A percentile compares a stretch with the other conserved stretches of the same genome.
Conservation (phyloP, 2,888 invertebrate species). For the Apotomis betuletana region DNA sequence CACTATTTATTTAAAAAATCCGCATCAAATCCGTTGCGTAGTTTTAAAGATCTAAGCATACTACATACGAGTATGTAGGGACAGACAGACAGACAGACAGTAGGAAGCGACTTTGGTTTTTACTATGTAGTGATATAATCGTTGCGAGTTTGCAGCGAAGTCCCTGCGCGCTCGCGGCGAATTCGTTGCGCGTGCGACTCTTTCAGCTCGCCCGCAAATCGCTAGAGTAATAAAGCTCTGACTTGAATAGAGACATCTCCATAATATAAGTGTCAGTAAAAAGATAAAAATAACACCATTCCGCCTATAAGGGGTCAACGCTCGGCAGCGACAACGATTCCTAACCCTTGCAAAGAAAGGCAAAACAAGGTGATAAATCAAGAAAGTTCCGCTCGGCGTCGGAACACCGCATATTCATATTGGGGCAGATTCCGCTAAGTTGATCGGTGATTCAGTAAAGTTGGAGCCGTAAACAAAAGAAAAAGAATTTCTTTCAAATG, state of each 20-base stretch:
- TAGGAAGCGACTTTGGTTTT: too few relatives aligned
- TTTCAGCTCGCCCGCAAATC: too few relatives aligned
- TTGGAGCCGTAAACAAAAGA: constrained; percentile 6
- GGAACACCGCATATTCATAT: constrained; percentile 51
- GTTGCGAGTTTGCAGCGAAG: too few relatives aligned
- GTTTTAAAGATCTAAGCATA: too few relatives aligned
- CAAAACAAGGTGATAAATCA: constrained; percentile 61
- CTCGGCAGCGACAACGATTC: constrained; percentile 16
- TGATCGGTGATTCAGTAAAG: constrained; percentile 19
- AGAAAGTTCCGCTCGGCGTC: constrained; percentile 57
- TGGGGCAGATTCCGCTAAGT: constrained; percentile 21
- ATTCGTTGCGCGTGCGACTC: too few relatives aligned
- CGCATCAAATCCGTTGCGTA: too few relatives aligned
- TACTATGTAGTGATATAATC: too few relatives aligned
- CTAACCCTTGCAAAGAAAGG: constrained; percentile 35
- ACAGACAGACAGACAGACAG: too few relatives aligned
- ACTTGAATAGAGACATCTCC: background rate
- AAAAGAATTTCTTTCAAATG: background rate
- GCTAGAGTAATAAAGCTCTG: too few relatives aligned
- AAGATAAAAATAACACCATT: constrained; percentile 29
- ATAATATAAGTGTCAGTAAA: background rate
- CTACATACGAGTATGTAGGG: too few relatives aligned
- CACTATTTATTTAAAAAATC: too few relatives aligned
- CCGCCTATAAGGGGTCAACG: constrained; percentile 22
- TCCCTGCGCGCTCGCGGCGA: too few relatives aligned